A percentile compares a stretch with the other conserved stretches of the same genome.
Evolutionary conservation across 2,888 invertebrate species (phyloP).

Genomic region (Oxytorus armatus): DNA sequence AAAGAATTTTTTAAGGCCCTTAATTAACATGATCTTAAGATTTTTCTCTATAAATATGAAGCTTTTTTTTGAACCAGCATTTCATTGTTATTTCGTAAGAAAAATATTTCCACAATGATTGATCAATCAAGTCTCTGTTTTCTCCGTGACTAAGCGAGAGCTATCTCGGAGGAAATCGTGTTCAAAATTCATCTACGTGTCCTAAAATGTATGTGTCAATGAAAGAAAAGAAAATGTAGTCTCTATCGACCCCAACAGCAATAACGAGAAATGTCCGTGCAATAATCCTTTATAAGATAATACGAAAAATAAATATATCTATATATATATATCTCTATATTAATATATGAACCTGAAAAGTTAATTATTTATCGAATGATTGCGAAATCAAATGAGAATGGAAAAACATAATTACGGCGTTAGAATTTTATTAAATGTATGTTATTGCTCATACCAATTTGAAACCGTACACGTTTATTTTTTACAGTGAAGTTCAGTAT

Average conservation of each 20-base stretch:
- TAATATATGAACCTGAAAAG: slow-evolving; percentile 1
- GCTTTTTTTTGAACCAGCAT: not conserved
- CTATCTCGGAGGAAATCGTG: slow-evolving; percentile 43
- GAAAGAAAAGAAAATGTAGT: slow-evolving; percentile 57
- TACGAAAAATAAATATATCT: slow-evolving; percentile 31
- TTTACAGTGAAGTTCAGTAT: slow-evolving; percentile 41
- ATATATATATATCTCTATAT: slow-evolving; percentile 26
- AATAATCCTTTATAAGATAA: slow-evolving; percentile 74
- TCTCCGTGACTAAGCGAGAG: not conserved
- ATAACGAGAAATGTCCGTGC: slow-evolving; percentile 79
- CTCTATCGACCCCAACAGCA: slow-evolving; percentile 74
- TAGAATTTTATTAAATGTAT: slow-evolving; percentile 29
- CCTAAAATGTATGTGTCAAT: slow-evolving; percentile 54
- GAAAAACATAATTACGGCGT: slow-evolving; percentile 3
- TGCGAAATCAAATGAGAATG: slow-evolving; percentile 22
- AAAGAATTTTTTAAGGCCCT: not conserved
- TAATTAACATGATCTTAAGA: no score
- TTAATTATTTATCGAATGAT: slow-evolving; percentile 30
- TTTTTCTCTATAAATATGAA: not conserved
- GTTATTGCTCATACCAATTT: slow-evolving; percentile 48
- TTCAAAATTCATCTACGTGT: slow-evolving; percentile 49
- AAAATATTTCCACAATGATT: not conserved
- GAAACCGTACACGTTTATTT: slow-evolving; percentile 42
- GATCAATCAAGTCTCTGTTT: slow-evolving; percentile 11
- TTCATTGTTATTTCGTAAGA: not conserved